These are phyloP conservation scores for Drosophila quadrilineata DNA, from an alignment of 1,140 invertebrate species.

Conservation along the genomic window DNA sequence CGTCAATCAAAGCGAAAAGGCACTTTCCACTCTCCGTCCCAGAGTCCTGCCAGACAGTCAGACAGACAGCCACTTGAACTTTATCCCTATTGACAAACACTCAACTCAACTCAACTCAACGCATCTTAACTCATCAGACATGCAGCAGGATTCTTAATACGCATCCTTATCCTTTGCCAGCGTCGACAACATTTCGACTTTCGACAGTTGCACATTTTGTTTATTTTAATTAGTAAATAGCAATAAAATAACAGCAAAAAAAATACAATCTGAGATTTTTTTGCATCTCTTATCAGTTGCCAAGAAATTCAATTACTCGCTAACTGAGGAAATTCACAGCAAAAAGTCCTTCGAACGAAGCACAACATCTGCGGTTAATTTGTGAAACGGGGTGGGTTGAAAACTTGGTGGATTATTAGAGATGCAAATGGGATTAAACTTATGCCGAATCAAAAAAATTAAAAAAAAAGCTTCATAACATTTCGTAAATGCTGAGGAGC, in stretches of 20 bases:
- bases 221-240: slow-evolving; percentile 69
- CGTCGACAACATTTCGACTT: slow-evolving; percentile 19
- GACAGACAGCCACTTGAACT: slow-evolving; percentile 23
- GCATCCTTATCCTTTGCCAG: neutral
- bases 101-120: slow-evolving; percentile 20
- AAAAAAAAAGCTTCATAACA: slow-evolving; percentile 6
- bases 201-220: slow-evolving; percentile 69
- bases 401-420: slow-evolving; percentile 13
- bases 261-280: slow-evolving; percentile 15
- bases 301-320: slow-evolving; percentile 45
- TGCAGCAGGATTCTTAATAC: slow-evolving; percentile 58
- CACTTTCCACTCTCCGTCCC: slow-evolving; percentile 39
- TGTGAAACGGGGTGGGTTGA: neutral
- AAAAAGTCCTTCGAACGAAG: too few relatives aligned
- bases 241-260: slow-evolving; percentile 29
- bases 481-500: neutral
- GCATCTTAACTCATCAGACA: slow-evolving; percentile 71
- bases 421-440: slow-evolving; percentile 46
- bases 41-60: neutral
- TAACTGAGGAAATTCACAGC: slow-evolving; percentile 10
- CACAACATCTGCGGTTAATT: slow-evolving; percentile 23
- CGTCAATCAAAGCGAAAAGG: slow-evolving; percentile 71
- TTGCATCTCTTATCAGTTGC: slow-evolving; percentile 20
- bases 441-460: slow-evolving; percentile 11
- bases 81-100: slow-evolving; percentile 46